Base-by-base conservation (phyloP, 2,113 vertebrate genomes). In the Porphyrio hochstetteri region DNA sequence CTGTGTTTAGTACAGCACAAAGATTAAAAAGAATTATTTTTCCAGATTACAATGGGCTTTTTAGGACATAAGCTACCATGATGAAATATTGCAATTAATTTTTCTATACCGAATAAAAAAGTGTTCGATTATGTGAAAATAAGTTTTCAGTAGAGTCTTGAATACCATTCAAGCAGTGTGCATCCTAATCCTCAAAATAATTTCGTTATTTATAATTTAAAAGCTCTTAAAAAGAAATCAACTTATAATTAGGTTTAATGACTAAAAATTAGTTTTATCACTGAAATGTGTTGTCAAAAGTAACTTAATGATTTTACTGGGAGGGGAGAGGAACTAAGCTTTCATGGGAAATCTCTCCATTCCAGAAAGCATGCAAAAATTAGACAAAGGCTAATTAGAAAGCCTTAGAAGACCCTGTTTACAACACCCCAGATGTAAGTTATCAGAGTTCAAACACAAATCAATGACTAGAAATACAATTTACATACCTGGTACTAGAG, bases 101-200 rank as follows among this genome's bases (percentile, higher is more conserved):
- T 57, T 88, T 75, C 53, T 75, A 90, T 93, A 92, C n/a, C 29
- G 74, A 92, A 28, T 50, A 93, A 81, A 95, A 13, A 31, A 68
- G 68, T 6, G 6, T 56, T 3, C 82, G 10, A 59, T 84, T 40
- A 91, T 28, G 24, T 36, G 40, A 72, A 93, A 83, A 19, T 16
- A 36, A 67, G 33, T 21, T 16, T 79, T 90, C 71, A n/a, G 35
- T 29, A 56, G 15, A 64, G 40, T 76, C 79, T 40, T 53, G 24
- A 86, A 53, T 69, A 92, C 78, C 38, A 93, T 72, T 93, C 42
- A 55, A 87, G 53, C 18, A 69, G 13, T 11, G 70, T 16, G 31
- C 44, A 93, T 77, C 5, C 50, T 31, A 69, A 70, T 42, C 31
- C 38, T 77, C 80, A 56, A 77, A 91, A 75, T 12, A 10, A 60